Percentiles rank a stretch among this genome's conserved stretches.
Conservation (phyloP, 2,888 invertebrate species). For the Germaria angustata region DNA sequence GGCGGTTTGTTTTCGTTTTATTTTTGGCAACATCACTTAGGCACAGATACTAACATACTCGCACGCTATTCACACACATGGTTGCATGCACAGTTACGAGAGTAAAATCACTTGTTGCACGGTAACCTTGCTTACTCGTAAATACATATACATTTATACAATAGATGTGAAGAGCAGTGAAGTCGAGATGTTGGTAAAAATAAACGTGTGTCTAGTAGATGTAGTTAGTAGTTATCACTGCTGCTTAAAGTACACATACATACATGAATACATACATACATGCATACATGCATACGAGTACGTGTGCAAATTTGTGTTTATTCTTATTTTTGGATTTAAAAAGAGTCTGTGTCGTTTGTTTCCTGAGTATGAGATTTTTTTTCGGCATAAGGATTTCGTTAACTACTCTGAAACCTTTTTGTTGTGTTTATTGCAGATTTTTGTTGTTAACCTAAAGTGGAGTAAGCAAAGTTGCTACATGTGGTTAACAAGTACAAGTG, state of each 20-base stretch:
- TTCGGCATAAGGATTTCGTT: slow-evolving; percentile 11
- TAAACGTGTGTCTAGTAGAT: background rate
- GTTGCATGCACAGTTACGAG: background rate
- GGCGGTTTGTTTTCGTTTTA: slow-evolving; percentile 51
- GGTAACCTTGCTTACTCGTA: slow-evolving; percentile 1
- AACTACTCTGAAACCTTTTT: slow-evolving; percentile 16
- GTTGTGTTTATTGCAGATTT: background rate
- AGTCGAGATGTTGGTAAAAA: background rate
- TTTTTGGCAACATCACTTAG: slow-evolving; percentile 59
- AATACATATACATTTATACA: background rate
- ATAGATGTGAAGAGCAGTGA: background rate
- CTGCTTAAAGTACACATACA: background rate
- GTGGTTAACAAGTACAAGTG: slow-evolving; percentile 28
- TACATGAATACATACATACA: background rate
- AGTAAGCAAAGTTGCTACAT: slow-evolving; percentile 7
- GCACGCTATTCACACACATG: background rate
- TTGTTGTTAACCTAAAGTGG: slow-evolving; percentile 17
- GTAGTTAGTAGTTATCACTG: background rate
- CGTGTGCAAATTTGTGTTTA: background rate
- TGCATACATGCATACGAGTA: background rate
- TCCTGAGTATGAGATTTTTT: background rate
- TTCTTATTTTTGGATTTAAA: background rate
- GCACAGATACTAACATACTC: background rate
- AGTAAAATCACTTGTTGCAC: slow-evolving; percentile 57
- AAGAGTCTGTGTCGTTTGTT: slow-evolving; percentile 17